Conservation (phyloP, 2,888 invertebrate species). For the Drosophila infuscata region DNA sequence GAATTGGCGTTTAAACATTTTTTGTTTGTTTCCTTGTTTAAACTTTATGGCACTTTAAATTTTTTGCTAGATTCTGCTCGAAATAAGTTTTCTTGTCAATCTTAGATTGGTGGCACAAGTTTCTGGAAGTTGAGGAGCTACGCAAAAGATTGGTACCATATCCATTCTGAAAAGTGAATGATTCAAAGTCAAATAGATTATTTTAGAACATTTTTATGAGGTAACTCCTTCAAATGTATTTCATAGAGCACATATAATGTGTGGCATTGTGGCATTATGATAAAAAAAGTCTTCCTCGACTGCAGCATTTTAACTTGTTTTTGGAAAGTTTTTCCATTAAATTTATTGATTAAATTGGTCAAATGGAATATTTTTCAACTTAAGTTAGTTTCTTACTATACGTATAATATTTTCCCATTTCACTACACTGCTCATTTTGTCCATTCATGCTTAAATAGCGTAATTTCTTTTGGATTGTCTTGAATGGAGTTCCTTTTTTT, state of each 20-base stretch:
- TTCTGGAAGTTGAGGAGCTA: not conserved
- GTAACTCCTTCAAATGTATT: not conserved
- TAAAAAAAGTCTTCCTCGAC: not conserved
- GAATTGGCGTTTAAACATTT: no score
- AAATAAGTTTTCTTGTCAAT: not conserved
- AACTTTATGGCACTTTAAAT: no score
- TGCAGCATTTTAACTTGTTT: not conserved
- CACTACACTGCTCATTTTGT: constrained; percentile 4
- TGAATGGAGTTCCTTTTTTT: not conserved
- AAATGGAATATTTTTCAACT: not conserved
- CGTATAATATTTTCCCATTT: not conserved
- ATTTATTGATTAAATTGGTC: not conserved
- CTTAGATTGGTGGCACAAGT: not conserved
- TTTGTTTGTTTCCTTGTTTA: no score
- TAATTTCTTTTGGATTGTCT: not conserved
- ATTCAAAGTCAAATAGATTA: not conserved
- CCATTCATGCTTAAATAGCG: constrained; percentile 8
- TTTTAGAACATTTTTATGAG: not conserved
- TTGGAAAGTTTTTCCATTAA: not conserved
- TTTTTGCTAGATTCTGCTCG: no score
- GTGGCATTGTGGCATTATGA: not conserved
- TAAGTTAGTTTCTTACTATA: not conserved
- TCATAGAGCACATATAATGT: not conserved
- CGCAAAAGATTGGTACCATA: not conserved
- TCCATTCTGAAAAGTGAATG: not conserved